phyloP scores from a whole-genome alignment of 2,797 vertebrate genomes.

The Gorsachius magnificus region DNA sequence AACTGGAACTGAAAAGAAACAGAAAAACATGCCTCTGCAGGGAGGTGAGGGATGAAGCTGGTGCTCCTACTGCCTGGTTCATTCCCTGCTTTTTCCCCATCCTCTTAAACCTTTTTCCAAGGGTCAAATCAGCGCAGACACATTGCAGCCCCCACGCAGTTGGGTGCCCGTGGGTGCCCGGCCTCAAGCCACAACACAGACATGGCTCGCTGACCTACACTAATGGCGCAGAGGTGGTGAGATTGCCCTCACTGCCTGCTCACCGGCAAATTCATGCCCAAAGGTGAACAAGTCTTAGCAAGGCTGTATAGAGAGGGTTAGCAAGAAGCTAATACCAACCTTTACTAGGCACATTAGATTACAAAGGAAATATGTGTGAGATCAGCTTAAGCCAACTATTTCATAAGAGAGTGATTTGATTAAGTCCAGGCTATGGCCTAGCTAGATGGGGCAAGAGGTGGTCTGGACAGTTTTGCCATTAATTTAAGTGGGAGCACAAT shows the following conservation, averaged over 20 bases:
- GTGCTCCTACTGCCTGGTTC: neutral
- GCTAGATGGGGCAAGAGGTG: neutral
- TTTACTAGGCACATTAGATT: neutral
- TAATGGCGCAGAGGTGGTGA: neutral
- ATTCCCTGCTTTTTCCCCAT: neutral
- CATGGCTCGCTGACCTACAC: rapidly evolving
- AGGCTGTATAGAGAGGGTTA: neutral
- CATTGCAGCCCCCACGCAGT: neutral
- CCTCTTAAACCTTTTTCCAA: neutral
- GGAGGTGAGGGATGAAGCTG: neutral
- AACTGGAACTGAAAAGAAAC: neutral
- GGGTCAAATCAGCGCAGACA: rapidly evolving
- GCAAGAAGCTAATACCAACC: neutral
- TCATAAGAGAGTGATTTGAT: neutral
- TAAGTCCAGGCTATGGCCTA: neutral
- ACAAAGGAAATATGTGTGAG: neutral
- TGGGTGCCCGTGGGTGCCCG: neutral
- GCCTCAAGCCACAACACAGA: neutral
- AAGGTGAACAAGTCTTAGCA: neutral
- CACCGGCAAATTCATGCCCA: neutral
- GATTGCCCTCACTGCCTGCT: neutral
- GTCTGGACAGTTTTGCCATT: slow-evolving; percentile 2
- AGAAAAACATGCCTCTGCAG: neutral
- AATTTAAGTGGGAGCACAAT: slow-evolving; percentile 6
- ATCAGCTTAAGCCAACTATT: neutral